These are phyloP conservation scores for Charina bottae DNA, from an alignment of 2,113 vertebrate species.

Conservation along the genomic window DNA sequence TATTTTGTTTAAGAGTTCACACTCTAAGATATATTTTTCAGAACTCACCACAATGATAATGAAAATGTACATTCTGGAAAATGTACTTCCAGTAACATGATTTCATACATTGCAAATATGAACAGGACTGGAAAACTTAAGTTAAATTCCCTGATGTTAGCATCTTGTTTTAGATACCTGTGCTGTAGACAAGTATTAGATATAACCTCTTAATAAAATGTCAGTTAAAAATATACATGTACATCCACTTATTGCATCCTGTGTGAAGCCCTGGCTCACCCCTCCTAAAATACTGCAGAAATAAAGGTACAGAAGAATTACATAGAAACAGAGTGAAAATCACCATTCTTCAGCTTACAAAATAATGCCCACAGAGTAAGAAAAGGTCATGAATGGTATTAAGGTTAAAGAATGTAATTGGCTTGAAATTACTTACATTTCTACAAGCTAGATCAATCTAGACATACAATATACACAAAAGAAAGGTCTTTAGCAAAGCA, in stretches of 20 bases:
- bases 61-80: not conserved
- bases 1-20: not conserved
- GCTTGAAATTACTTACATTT: not conserved
- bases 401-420: not conserved
- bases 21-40: not conserved
- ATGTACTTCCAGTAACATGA: not conserved
- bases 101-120: not conserved
- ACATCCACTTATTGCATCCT: not conserved
- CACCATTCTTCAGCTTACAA: not conserved
- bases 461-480: not conserved
- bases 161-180: not conserved
- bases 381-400: not conserved
- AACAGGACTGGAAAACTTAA: constrained; percentile 1
- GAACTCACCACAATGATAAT: not conserved
- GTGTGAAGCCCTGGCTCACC: not conserved
- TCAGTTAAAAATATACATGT: not conserved
- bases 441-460: not conserved
- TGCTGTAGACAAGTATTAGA: not conserved
- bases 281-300: not conserved
- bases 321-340: not conserved
- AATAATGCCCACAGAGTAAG: not conserved
- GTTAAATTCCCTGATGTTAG: not conserved
- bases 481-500: constrained; percentile 1
- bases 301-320: not conserved
- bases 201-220: not conserved